Percentiles rank a stretch among this genome's conserved stretches.
phyloP scores from a whole-genome alignment of 2,797 vertebrate species.

The Eulemur rubriventer region DNA sequence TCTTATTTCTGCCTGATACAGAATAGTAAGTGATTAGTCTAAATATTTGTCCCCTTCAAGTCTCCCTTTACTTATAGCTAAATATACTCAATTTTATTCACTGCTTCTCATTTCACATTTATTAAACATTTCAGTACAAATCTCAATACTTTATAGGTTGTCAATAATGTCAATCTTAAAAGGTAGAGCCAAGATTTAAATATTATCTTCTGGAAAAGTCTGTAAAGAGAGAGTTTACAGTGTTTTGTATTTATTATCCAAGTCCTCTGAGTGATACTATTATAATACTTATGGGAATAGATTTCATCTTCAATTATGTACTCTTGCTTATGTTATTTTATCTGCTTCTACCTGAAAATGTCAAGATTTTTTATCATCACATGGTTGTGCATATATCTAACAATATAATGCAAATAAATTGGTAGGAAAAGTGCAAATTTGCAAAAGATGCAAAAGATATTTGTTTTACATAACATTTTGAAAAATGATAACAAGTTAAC shows the following conservation, averaged over 20 bases:
- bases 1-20: not conserved
- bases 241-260: not conserved
- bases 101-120: not conserved
- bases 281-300: not conserved
- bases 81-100: not conserved
- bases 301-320: not conserved
- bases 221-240: not conserved
- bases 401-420: not conserved
- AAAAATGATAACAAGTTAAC: not conserved
- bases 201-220: not conserved
- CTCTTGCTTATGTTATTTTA: not conserved
- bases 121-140: not conserved
- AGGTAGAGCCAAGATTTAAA: not conserved
- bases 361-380: not conserved
- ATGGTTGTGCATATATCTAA: not conserved
- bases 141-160: not conserved
- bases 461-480: not conserved
- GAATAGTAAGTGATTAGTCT: not conserved
- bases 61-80: not conserved
- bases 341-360: not conserved
- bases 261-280: not conserved
- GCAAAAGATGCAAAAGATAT: not conserved
- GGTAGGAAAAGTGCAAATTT: not conserved
- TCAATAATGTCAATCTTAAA: not conserved
- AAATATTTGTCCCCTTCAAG: not conserved